Percentiles rank a stretch among this genome's conserved stretches.
Conservation (phyloP, 2,888 invertebrate species). For the Sipha maydis region DNA sequence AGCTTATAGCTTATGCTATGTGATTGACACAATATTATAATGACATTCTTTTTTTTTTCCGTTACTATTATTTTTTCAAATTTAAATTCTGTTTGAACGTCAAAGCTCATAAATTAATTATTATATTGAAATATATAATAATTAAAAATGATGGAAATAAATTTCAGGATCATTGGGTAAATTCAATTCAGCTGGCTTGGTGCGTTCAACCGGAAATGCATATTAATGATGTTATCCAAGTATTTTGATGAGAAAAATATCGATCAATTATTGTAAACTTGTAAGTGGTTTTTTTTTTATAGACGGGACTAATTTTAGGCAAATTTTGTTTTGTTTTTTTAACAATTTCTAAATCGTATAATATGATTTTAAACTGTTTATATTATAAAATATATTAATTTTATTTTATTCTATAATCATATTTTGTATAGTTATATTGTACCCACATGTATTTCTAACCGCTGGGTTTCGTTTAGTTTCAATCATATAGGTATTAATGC, state of each 20-base stretch:
- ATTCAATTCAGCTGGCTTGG: neutral
- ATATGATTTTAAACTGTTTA: too few relatives aligned
- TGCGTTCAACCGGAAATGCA: neutral
- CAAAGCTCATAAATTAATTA: neutral
- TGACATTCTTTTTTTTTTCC: neutral
- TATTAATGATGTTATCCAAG: neutral
- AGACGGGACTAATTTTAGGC: too few relatives aligned
- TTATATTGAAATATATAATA: conserved; percentile 14
- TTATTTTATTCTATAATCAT: too few relatives aligned
- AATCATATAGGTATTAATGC: too few relatives aligned
- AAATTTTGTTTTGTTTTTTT: too few relatives aligned
- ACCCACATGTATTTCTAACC: too few relatives aligned
- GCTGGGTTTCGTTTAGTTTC: too few relatives aligned
- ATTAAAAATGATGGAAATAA: neutral
- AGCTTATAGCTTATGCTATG: too few relatives aligned
- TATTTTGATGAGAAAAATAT: conserved; percentile 23
- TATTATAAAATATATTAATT: too few relatives aligned
- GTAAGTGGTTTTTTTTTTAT: neutral
- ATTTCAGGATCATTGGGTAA: conserved; percentile 21
- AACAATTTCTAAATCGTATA: too few relatives aligned
- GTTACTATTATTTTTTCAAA: neutral
- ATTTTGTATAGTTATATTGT: too few relatives aligned
- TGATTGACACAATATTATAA: too few relatives aligned
- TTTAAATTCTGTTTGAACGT: neutral
- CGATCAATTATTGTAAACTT: neutral